phyloP scores from a whole-genome alignment of 2,797 vertebrate genomes.

The Nannoperca obscura region DNA sequence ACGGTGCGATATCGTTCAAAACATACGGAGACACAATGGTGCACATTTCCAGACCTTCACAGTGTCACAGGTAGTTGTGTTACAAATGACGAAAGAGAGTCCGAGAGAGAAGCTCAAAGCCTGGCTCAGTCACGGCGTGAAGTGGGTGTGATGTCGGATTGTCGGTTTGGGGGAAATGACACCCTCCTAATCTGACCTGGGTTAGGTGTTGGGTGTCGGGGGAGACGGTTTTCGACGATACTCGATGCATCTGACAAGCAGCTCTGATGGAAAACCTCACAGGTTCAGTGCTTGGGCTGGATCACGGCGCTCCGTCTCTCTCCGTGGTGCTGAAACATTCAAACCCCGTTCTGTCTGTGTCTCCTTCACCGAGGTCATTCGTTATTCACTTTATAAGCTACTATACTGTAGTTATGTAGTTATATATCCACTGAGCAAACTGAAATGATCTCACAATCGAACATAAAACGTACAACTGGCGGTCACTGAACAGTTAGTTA shows the following conservation, averaged over 20 bases:
- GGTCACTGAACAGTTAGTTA: not conserved
- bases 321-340: conserved; percentile 7
- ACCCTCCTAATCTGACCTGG: not conserved
- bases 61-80: too few species aligned
- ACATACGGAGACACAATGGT: too few species aligned
- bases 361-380: not conserved
- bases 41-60: too few species aligned
- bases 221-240: too few species aligned
- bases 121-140: not conserved
- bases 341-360: not conserved
- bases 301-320: not conserved
- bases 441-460: not conserved
- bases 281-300: not conserved
- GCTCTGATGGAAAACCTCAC: not conserved
- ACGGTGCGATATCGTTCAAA: too few species aligned
- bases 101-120: not conserved
- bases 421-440: not conserved
- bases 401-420: too few species aligned
- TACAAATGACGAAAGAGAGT: not conserved
- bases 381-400: not conserved
- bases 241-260: not conserved
- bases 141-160: too few species aligned
- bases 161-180: not conserved
- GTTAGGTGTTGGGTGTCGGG: too few species aligned
- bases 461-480: not conserved